Evolutionary conservation across 2,888 invertebrate genomes (phyloP), one percentile per base, ranked within the genome.

Genomic region (Drosophila percnosoma): DNA sequence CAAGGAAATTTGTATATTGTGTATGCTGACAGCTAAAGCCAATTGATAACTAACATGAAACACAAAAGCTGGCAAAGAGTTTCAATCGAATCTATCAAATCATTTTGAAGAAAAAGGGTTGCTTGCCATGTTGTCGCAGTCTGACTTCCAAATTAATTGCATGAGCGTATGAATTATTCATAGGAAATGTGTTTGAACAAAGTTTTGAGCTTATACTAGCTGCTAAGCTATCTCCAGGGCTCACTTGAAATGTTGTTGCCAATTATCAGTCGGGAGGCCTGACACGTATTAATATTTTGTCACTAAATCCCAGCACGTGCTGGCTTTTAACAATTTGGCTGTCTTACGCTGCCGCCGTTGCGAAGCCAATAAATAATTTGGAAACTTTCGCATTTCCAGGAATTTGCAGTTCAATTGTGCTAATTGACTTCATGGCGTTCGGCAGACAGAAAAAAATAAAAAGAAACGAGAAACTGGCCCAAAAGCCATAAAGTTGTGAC

Each of bases 321-420:
- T 65, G 55, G 53, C 73, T 75, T 73, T 83, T 83, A 78, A 72
- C 75, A 75, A 71, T 68, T 72, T 67, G 53, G 62, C 29, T 36
- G 48, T 62, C 67, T 68, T 58, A 53, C 33, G 33, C 38, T 36
- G 63, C 45, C 65, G 60, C 58, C 51, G 29, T 45, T 38, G 11
- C 27, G 33, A 45, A 38, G 67, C 75, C 52, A 78, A 75, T 72
- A 78, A 82, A 80, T 75, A 75, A 80, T 68, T 73, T 68, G 38
- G 48, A 73, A 86, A 83, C 64, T 88, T 88, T 80, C 33, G 54
- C 59, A 68, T 70, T 86, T 83, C 78, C 70, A 55, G 63, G 73
- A 80, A 86, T 53, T 81, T 63, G 51, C 64, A 65, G 70, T 83
- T 85, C 87, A 89, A 89, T 86, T 86, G 89, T 53, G 78, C 81